phyloP scores from a whole-genome alignment of 2,113 vertebrate genomes.

The Calonectris borealis region DNA sequence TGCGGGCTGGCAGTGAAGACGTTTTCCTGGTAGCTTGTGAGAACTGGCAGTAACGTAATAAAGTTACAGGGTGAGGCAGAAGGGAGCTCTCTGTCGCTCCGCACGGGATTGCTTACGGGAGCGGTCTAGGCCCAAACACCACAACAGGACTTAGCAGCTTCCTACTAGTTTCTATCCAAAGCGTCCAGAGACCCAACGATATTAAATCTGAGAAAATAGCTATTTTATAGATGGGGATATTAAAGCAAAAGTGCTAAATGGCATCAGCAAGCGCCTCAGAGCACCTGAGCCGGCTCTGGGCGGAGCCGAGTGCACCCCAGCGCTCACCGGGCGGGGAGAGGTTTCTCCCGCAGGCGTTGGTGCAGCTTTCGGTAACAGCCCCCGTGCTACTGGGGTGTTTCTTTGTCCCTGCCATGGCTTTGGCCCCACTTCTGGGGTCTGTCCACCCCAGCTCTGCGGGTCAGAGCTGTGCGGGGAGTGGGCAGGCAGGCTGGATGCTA shows the following conservation, averaged over 20 bases:
- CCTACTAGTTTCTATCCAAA: accelerated
- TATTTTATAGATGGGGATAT: accelerated
- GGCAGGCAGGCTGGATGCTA: neutral
- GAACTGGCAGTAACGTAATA: neutral
- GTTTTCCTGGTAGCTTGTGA: no score
- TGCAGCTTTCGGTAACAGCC: accelerated
- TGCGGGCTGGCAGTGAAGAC: accelerated
- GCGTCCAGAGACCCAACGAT: accelerated
- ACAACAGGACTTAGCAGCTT: accelerated
- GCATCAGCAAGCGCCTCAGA: accelerated
- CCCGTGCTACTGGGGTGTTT: no score
- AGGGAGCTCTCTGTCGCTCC: no score
- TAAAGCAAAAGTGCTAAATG: neutral
- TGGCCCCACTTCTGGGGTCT: neutral
- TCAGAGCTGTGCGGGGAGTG: neutral
- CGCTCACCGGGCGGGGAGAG: accelerated
- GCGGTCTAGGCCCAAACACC: neutral
- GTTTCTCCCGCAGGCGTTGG: accelerated
- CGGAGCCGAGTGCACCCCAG: no score
- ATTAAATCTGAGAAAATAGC: neutral
- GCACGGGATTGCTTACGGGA: neutral
- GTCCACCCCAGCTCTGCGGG: neutral
- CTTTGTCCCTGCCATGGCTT: neutral
- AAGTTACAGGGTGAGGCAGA: neutral
- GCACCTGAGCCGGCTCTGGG: neutral